phyloP scores from a whole-genome alignment of 2,888 invertebrate species.

The Drosophila anceps region DNA sequence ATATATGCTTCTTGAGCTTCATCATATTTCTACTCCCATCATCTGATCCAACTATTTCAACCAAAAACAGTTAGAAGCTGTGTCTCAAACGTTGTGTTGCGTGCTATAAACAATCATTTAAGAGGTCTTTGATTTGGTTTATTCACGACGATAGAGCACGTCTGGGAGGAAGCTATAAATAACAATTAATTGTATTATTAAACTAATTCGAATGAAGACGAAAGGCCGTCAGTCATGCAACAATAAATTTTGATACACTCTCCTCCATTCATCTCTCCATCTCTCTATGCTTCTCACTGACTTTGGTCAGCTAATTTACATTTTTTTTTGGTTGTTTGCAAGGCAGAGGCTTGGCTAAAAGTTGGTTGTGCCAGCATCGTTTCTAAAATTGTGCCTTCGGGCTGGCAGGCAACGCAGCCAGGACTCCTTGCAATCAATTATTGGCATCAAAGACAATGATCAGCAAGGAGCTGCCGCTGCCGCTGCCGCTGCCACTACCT shows the following conservation, averaged over 20 bases:
- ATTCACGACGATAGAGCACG: constrained; percentile 24
- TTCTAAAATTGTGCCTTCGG: constrained; percentile 72
- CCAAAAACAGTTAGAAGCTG: constrained; percentile 46
- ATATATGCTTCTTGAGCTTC: neutral
- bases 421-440: constrained; percentile 68
- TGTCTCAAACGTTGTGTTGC: constrained; percentile 52
- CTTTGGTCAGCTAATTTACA: constrained; percentile 72
- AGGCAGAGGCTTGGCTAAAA: constrained; percentile 64
- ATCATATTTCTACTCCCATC: neutral
- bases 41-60: constrained; percentile 8
- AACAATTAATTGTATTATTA: constrained; percentile 81
- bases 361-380: constrained; percentile 41
- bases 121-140: constrained; percentile 20
- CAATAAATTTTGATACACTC: constrained; percentile 59
- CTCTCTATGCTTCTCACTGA: constrained; percentile 18
- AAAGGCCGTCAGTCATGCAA: constrained; percentile 80
- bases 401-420: constrained; percentile 8
- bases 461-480: constrained; percentile 61
- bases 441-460: constrained; percentile 73
- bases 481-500: constrained; percentile 12
- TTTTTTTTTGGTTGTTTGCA: constrained; percentile 48
- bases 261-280: neutral
- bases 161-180: constrained; percentile 76
- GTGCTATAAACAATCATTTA: constrained; percentile 70
- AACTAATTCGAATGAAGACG: constrained; percentile 77